Evolutionary conservation across 2,113 vertebrate genomes (phyloP).

Genomic region (Austrofundulus limnaeus): DNA sequence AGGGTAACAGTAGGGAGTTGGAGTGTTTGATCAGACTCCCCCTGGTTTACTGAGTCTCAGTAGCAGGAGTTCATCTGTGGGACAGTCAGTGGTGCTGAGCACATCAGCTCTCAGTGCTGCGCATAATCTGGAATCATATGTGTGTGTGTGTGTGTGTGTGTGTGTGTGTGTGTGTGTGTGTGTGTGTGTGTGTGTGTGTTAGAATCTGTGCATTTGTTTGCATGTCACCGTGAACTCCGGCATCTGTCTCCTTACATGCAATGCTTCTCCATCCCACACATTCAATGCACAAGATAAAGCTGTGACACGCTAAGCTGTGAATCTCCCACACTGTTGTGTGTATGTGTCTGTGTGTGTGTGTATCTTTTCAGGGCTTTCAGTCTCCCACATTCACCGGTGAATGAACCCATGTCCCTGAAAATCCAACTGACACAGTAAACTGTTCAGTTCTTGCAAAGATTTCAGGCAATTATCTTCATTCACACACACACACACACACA

Average conservation of each 20-base stretch:
- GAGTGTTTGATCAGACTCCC: constrained; percentile 71
- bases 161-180: too few species aligned
- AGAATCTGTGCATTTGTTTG: constrained; percentile 25
- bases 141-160: constrained; percentile 3
- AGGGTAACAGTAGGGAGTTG: constrained; percentile 60
- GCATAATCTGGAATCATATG: constrained; percentile 47
- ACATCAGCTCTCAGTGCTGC: constrained; percentile 44
- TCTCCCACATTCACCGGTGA: constrained; percentile 60
- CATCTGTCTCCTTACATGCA: constrained; percentile 47
- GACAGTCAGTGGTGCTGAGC: constrained; percentile 54
- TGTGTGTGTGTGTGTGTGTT: constrained; percentile 2
- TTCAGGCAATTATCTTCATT: constrained; percentile 59
- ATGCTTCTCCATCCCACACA: constrained; percentile 52
- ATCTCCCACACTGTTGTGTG: constrained; percentile 35
- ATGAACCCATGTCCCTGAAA: constrained; percentile 68
- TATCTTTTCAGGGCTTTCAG: constrained; percentile 28
- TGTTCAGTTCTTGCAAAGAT: constrained; percentile 61
- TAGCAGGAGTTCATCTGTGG: constrained; percentile 68
- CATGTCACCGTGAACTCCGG: constrained; percentile 12
- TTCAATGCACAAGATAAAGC: constrained; percentile 34
- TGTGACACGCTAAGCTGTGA: constrained; percentile 33
- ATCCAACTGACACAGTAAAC: constrained; percentile 66
- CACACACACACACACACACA: background rate
- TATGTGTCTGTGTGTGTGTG: constrained; percentile 20
- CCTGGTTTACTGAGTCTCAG: constrained; percentile 54